These are phyloP conservation scores for Aurelia aurita complex sp. Pacific DNA, from an alignment of 30 jellyfish, hydroid and myxozoan genomes.

Conservation along the genomic window DNA sequence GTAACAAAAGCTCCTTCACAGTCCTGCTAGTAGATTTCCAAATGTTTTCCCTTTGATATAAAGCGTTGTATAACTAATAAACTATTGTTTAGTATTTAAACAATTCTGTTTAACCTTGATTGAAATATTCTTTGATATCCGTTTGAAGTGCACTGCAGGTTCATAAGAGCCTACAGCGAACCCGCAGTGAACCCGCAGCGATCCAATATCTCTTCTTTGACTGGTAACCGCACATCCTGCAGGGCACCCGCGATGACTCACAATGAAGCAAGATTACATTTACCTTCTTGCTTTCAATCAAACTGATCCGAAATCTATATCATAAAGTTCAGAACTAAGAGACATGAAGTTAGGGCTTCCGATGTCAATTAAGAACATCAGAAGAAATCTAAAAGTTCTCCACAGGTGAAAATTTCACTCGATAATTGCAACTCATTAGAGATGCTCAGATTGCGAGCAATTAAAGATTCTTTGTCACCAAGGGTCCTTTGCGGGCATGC, in stretches of 20 bases:
- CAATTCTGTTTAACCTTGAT: conserved; percentile 1
- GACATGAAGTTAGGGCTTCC: not conserved
- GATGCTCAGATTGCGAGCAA: no score
- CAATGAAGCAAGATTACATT: conserved; percentile 46
- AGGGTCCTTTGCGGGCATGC: no score
- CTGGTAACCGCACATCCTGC: conserved; percentile 63
- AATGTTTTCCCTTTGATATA: no score
- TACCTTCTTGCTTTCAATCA: conserved; percentile 20
- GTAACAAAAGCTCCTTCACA: no score
- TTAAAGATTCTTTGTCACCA: no score
- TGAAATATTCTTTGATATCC: conserved; percentile 26
- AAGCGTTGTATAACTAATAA: not conserved
- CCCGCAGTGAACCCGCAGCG: conserved; percentile 75
- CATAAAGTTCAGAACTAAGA: not conserved
- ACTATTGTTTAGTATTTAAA: not conserved
- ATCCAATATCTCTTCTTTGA: conserved; percentile 48
- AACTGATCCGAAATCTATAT: not conserved
- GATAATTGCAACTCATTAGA: no score
- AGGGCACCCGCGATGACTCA: conserved; percentile 38
- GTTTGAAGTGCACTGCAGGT: conserved; percentile 51
- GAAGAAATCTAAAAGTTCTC: no score
- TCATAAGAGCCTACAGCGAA: conserved; percentile 40
- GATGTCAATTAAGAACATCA: not conserved
- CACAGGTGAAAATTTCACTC: no score
- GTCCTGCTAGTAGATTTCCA: no score